Evolutionary conservation across 2,797 vertebrate species (phyloP), one percentile per base, ranked within the genome.

Genomic region (Sebastes diploproa): DNA sequence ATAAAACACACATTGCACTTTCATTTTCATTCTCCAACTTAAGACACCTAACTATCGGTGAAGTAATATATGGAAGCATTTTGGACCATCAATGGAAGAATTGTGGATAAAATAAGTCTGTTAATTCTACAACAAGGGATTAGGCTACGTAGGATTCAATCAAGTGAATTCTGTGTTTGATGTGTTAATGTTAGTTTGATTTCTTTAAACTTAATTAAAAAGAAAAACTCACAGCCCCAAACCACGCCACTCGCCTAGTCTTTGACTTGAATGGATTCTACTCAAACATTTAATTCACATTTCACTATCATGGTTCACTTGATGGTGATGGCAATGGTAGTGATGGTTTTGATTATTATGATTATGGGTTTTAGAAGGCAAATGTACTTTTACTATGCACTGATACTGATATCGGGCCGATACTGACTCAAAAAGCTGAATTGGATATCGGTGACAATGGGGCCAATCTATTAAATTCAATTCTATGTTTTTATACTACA

Each of bases 401-500:
- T 0, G 16, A 18, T 46, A 46, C 16, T 6, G 1, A 18, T 46
- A 46, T 46, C 16, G 0, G 42, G 1, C 42, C 42, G 0, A 46
- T 46, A 18, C 42, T 46, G 16, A 16, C 42, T 46, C 14, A 46
- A 2, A 46, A 1, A 46, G 42, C 42, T 46, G 16, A 18, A 46
- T 20, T 18, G 16, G 1, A 46, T 46, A 46, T 46, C 0, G 42
- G 16, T 46, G 42, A 46, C 16, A 46, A 46, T 46, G 42, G 42
- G 6, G 42, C 16, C 3, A 0, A 46, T 46, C 42, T 46, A 46
- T 46, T 46, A 46, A 20, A 46, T 46, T 18, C 1, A 46, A 46
- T 20, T 20, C 42, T 46, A 20, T 46, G 1, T 46, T 46, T 46
- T 46, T 46, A 46, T 46, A 46, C 42, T 46, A 46, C 0, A 13